Conservation (phyloP, 2,888 invertebrate species). For the Scaptodrosophila latifasciaeformis region DNA sequence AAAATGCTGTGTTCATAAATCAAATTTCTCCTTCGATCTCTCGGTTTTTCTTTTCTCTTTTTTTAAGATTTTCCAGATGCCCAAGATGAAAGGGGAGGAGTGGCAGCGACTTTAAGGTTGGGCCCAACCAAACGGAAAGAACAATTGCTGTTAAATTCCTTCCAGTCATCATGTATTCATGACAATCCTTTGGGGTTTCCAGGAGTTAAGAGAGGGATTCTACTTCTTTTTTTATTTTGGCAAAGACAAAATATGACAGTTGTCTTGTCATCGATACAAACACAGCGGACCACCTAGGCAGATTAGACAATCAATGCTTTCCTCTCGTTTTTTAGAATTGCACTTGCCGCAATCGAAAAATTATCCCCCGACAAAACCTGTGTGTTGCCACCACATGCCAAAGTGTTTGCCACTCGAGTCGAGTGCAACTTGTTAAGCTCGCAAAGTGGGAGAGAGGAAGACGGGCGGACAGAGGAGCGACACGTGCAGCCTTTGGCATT, state of each 20-base stretch:
- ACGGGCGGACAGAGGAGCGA: slow-evolving; percentile 15
- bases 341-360: slow-evolving; percentile 46
- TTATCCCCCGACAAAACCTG: slow-evolving; percentile 19
- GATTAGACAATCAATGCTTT: too few species aligned
- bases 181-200: too few species aligned
- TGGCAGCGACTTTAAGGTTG: neutral
- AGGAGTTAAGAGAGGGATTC: too few species aligned
- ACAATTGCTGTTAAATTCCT: slow-evolving; percentile 29
- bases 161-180: slow-evolving; percentile 41
- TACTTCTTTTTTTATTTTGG: too few species aligned
- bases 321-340: slow-evolving; percentile 7
- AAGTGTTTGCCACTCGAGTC: slow-evolving; percentile 62
- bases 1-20: slow-evolving; percentile 38
- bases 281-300: slow-evolving; percentile 54
- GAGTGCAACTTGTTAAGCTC: slow-evolving; percentile 27
- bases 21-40: slow-evolving; percentile 37
- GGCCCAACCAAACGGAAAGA: neutral
- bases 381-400: slow-evolving; percentile 17
- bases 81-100: too few species aligned
- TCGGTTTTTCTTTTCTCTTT: neutral
- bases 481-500: slow-evolving; percentile 43
- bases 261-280: slow-evolving; percentile 40
- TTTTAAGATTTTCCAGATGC: too few species aligned
- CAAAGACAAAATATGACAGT: slow-evolving; percentile 48
- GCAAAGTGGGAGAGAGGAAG: slow-evolving; percentile 3